Conservation (phyloP, 37 sponge, comb jelly and placozoan species). For the Cladorhizidae sp. region DNA sequence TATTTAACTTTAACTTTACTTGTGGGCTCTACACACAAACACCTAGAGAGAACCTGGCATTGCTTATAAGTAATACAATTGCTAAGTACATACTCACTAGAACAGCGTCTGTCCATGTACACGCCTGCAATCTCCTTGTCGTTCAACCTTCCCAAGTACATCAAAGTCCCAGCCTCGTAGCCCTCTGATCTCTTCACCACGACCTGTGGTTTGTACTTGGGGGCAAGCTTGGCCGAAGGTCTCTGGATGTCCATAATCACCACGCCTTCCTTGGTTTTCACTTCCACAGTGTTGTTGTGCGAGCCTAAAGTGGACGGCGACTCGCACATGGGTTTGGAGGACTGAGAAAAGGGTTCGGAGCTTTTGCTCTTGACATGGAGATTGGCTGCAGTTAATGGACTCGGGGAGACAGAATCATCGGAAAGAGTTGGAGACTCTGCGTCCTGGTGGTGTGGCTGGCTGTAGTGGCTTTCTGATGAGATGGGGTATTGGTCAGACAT, state of each 20-base stretch:
- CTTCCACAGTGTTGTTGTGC: neutral
- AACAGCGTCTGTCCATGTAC: constrained; percentile 18
- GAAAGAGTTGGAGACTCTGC: neutral
- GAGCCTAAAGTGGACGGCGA: too few relatives aligned
- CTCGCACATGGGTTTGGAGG: too few relatives aligned
- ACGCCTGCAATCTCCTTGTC: constrained; percentile 40
- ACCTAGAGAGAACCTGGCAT: neutral
- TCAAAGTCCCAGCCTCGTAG: constrained; percentile 28
- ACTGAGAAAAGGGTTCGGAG: neutral
- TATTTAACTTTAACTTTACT: too few relatives aligned
- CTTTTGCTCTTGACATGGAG: neutral
- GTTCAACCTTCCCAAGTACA: constrained; percentile 14
- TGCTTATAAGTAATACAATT: too few relatives aligned
- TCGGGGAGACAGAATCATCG: too few relatives aligned
- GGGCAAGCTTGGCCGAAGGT: neutral
- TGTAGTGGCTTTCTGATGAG: neutral
- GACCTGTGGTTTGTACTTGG: constrained; percentile 34
- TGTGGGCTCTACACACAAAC: too few relatives aligned
- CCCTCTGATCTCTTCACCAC: constrained; percentile 37
- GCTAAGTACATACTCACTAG: constrained; percentile 18
- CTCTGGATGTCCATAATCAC: neutral
- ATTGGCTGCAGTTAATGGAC: too few relatives aligned
- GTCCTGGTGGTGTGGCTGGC: neutral
- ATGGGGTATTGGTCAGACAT: neutral
- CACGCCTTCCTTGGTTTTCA: constrained; percentile 23